phyloP scores from a whole-genome alignment of 2,113 vertebrate species.

The Malurus cyaneus region DNA sequence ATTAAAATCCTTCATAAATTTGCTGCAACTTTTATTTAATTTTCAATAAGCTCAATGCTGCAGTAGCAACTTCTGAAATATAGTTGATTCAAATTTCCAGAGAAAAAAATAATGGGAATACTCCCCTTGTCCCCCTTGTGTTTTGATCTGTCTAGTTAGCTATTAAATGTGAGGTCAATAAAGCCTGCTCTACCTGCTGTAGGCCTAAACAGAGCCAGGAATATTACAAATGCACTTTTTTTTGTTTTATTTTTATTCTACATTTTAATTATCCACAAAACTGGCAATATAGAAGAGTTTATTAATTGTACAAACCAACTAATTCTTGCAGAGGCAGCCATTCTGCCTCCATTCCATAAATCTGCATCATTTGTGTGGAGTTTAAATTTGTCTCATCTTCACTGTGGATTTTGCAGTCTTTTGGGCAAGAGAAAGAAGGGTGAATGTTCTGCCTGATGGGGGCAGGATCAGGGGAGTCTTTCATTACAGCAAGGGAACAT shows the following conservation, averaged over 20 bases:
- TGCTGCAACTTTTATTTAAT: background rate
- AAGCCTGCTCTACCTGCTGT: background rate
- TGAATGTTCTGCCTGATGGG: background rate
- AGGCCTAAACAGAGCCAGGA: background rate
- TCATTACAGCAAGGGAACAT: background rate
- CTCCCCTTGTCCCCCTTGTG: background rate
- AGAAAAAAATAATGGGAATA: background rate
- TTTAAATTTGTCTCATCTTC: background rate
- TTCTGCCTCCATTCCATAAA: background rate
- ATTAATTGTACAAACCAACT: background rate
- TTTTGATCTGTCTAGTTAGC: background rate
- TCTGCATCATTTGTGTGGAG: rapidly evolving
- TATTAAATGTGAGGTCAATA: background rate
- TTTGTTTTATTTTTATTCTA: background rate
- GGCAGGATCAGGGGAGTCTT: background rate
- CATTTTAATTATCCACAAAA: background rate
- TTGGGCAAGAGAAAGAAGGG: background rate
- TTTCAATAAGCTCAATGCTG: background rate
- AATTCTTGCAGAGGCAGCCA: background rate
- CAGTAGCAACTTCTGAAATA: background rate
- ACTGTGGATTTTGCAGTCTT: background rate
- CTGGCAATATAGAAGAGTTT: background rate
- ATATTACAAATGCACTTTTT: background rate
- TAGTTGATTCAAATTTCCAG: background rate
- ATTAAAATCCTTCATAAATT: background rate